A percentile compares a stretch with the other conserved stretches of the same genome.
These are phyloP conservation scores for Tinea trinotella DNA, from an alignment of 2,888 invertebrate species.

Conservation along the genomic window DNA sequence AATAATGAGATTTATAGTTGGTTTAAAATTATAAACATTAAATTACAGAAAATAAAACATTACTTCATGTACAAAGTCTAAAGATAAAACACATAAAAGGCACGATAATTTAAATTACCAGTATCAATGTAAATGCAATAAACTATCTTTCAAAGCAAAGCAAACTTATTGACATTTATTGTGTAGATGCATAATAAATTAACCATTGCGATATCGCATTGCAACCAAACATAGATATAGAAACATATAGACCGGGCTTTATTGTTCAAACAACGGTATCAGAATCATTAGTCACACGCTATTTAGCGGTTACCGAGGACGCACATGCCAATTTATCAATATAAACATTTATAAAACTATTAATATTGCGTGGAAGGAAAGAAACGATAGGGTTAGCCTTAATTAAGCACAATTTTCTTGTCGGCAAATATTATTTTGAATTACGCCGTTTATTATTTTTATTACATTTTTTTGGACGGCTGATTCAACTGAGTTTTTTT, in stretches of 20 bases:
- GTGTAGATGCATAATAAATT: constrained; percentile 6
- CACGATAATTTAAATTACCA: not conserved
- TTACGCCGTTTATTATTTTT: not conserved
- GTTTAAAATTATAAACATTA: too few relatives aligned
- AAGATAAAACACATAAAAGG: too few relatives aligned
- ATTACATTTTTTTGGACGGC: not conserved
- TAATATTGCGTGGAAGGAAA: constrained; percentile 29
- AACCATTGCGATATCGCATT: constrained; percentile 6
- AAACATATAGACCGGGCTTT: not conserved
- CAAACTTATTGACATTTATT: constrained; percentile 14
- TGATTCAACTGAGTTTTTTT: not conserved
- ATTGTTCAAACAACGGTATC: constrained; percentile 5
- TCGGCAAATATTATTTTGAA: not conserved
- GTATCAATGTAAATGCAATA: not conserved
- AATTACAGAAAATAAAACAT: too few relatives aligned
- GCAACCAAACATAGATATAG: not conserved
- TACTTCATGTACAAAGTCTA: too few relatives aligned
- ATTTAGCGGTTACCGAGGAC: constrained; percentile 59
- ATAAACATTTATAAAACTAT: constrained; percentile 61
- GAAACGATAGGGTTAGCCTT: constrained; percentile 8
- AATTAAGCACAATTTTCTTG: constrained; percentile 10
- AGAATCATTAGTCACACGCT: constrained; percentile 61
- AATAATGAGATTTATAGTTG: too few relatives aligned
- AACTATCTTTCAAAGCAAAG: not conserved
- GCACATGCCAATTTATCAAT: constrained; percentile 57